Base-by-base conservation (phyloP, 2,888 invertebrate genomes). In the Eupithecia tripunctaria region DNA sequence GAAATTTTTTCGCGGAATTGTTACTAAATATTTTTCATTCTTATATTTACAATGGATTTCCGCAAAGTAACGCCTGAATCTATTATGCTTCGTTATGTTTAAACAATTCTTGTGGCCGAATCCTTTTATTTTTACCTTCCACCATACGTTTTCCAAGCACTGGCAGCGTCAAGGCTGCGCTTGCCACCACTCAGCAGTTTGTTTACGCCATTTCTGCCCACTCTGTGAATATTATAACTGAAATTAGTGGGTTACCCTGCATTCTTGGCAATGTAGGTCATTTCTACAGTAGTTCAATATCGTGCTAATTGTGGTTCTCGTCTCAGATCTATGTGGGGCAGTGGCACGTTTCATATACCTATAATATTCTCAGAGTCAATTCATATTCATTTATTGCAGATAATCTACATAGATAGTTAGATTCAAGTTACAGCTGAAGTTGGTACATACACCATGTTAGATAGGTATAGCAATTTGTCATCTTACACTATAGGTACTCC, bases 91-190 rank as follows among this genome's bases (percentile, higher is more conserved):
- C 12, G 14, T 25, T 56, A 25, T 56, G 25, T 56, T 25, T 56
- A 56, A 1, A 56, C 6, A 0, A 25, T 56, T 56, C 25, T 56
- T 56, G 25, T 56, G 56, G 25, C 14, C 14, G 18, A 29, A 60
- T 60, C 29, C 60, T 60, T 64, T 64, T 41, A 38, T 64, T 64
- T 38, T 25, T 60, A 29, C 7, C 29, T 60, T 43, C 43, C 18
- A n/a, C 43, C 29, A 38, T 36, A 76, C 68, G 76, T 78, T 74
- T 80, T 77, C 76, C 47, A 67, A 76, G 71, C 76, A 76, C 71
- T 67, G 68, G 65, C 74, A 63, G 68, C 74, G 68, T 62, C 74
- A 79, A 76, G 78, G 78, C 70, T 75, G 74, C 62, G 72, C 32
- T 74, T 77, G 71, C 69, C 71, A 67, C 72, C 75, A 70, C 73